Percentiles rank a stretch among this genome's conserved stretches.
phyloP scores from a whole-genome alignment of 1,140 invertebrate species.

The Drosophila truncata region DNA sequence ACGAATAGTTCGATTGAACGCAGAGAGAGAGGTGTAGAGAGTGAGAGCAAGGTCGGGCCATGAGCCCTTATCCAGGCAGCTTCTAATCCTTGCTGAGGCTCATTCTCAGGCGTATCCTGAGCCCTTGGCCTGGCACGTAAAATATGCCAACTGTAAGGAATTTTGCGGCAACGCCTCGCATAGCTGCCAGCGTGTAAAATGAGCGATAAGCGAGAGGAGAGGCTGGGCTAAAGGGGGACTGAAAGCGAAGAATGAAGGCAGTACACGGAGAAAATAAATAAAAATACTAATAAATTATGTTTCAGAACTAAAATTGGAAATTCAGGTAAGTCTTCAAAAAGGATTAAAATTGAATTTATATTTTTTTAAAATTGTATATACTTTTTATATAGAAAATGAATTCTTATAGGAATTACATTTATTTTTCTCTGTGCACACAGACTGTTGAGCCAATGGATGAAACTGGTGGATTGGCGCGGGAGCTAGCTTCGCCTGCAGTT shows the following conservation, averaged over 20 bases:
- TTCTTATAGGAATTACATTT: neutral
- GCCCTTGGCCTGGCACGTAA: conserved; percentile 66
- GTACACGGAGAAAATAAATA: conserved; percentile 9
- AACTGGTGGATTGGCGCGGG: neutral
- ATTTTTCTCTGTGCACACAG: conserved; percentile 18
- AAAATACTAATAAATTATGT: neutral
- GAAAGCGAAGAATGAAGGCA: neutral
- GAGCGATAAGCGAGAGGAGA: conserved; percentile 68
- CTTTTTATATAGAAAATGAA: neutral
- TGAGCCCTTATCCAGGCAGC: conserved; percentile 23
- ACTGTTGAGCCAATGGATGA: conserved; percentile 18
- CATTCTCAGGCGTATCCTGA: conserved; percentile 38
- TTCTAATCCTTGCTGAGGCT: conserved; percentile 63
- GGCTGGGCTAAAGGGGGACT: neutral
- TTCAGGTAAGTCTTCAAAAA: no score
- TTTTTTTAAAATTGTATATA: no score
- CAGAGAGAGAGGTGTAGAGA: neutral
- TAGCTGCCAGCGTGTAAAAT: conserved; percentile 80
- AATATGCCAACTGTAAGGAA: conserved; percentile 76
- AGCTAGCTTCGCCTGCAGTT: conserved; percentile 59
- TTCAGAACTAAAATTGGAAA: no score
- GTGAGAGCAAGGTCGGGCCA: conserved; percentile 5
- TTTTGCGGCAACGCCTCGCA: conserved; percentile 75
- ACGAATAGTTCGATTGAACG: conserved; percentile 56
- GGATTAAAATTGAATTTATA: no score